Evolutionary conservation across 2,113 vertebrate species (phyloP).

Genomic region (Xiphophorus couchianus): DNA sequence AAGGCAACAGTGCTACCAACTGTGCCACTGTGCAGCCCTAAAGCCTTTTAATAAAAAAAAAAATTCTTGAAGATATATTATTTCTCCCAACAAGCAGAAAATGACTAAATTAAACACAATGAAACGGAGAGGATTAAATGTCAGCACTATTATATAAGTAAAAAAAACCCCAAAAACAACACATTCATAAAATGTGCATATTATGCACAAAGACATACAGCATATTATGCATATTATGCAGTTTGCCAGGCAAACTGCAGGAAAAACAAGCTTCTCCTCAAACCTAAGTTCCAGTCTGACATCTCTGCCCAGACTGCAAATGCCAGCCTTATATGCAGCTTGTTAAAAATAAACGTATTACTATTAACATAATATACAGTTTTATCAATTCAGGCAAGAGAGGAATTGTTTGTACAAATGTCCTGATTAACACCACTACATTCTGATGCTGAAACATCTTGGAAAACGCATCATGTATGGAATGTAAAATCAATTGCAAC

Average conservation of each 20-base stretch:
- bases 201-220: too few relatives aligned
- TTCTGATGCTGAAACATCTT: conserved; percentile 54
- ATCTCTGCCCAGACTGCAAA: neutral
- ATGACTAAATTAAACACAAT: neutral
- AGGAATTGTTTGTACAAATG: conserved; percentile 35
- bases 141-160: neutral
- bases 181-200: neutral
- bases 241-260: neutral
- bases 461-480: conserved; percentile 59
- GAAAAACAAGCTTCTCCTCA: neutral
- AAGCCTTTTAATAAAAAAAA: too few relatives aligned
- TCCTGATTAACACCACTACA: conserved; percentile 54
- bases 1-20: too few relatives aligned
- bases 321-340: neutral
- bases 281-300: neutral
- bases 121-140: neutral
- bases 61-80: neutral
- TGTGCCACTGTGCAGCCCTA: too few relatives aligned
- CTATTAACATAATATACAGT: neutral
- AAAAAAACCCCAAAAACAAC: too few relatives aligned
- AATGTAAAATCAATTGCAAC: conserved; percentile 70
- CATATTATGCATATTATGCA: too few relatives aligned
- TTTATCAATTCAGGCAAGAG: conserved; percentile 31
- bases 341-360: neutral
- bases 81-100: neutral